Evolutionary conservation across 2,888 invertebrate genomes (phyloP), one percentile per base, ranked within the genome.

Genomic region (Drosophila prolongata): DNA sequence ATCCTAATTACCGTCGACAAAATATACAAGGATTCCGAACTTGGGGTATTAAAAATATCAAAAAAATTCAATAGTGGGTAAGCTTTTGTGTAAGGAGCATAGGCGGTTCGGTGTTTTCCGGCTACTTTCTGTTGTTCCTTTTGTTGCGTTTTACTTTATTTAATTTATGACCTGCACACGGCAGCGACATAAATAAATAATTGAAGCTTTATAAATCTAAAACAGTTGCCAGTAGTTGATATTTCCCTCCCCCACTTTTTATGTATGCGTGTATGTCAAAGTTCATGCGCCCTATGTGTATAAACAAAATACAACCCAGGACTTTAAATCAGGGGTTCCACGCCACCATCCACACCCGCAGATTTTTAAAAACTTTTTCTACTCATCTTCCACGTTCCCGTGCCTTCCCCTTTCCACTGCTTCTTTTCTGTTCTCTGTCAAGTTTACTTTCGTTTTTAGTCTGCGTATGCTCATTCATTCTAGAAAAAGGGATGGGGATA

Each of bases 391-490:
- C 42, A 16, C 30, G 30, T 40, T 27, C n/a, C 11, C 30, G 1
- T 8, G 13, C 13, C 55, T 30, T 27, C 46, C 13, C 10, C 14
- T n/a, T 9, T 16, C 35, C 14, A 3, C 44, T 42, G 24, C 40
- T 37, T 27, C 19, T 24, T 6, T 24, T 30, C 46, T 35, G 55
- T 27, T 58, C 60, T 64, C 79, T 79, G 77, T 59, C 54, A 44
- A 54, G 49, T 53, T 53, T 67, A 76, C 84, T 80, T 76, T 80
- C 81, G 61, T 42, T 85, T 73, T 81, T 66, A 38, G 49, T 70
- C 66, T 59, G 50, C 53, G 43, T 56, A 42, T 58, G 59, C 53
- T 56, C 38, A 35, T 62, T 55, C 61, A 57, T 55, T 14, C 30
- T 43, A 30, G 37, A 10, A 47, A 49, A 13, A 38, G 16, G 27